Conservation (phyloP, 1,140 invertebrate genomes). For the Zaprionus gabonicus region DNA sequence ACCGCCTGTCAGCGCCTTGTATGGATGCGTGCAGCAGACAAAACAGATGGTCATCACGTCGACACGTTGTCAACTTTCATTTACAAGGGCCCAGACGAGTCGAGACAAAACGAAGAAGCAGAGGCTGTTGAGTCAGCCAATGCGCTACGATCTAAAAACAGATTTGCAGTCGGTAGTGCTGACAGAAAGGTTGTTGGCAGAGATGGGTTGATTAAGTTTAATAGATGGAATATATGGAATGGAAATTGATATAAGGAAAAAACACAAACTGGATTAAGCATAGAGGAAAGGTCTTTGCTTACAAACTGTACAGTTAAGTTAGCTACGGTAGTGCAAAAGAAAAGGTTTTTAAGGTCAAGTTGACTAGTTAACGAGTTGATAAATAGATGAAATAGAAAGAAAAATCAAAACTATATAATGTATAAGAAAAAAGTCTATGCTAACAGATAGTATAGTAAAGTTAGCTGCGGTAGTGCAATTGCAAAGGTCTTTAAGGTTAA, state of each 20-base stretch:
- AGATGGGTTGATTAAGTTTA: neutral
- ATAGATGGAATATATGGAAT: neutral
- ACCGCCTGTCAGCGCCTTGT: slow-evolving; percentile 40
- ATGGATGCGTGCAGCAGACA: slow-evolving; percentile 17
- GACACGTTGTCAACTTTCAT: slow-evolving; percentile 73
- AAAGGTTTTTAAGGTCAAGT: neutral
- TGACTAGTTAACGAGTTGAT: too few species aligned
- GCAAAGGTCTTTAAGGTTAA: too few species aligned
- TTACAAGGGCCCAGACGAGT: slow-evolving; percentile 27
- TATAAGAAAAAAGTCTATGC: neutral
- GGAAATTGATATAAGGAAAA: neutral
- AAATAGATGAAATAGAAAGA: neutral
- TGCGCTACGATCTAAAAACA: neutral
- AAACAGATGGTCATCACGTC: slow-evolving; percentile 72
- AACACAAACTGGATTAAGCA: neutral
- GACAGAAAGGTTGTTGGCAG: neutral
- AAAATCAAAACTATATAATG: neutral
- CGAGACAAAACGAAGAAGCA: neutral
- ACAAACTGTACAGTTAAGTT: too few species aligned
- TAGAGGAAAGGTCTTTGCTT: neutral
- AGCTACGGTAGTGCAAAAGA: neutral
- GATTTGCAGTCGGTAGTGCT: neutral
- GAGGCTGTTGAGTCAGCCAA: neutral
- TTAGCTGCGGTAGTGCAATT: too few species aligned
- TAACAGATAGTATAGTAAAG: too few species aligned